Percentiles rank a stretch among this genome's conserved stretches.
Evolutionary conservation across 2,888 invertebrate species (phyloP).

Genomic region (Pristionchus japonicus): DNA sequence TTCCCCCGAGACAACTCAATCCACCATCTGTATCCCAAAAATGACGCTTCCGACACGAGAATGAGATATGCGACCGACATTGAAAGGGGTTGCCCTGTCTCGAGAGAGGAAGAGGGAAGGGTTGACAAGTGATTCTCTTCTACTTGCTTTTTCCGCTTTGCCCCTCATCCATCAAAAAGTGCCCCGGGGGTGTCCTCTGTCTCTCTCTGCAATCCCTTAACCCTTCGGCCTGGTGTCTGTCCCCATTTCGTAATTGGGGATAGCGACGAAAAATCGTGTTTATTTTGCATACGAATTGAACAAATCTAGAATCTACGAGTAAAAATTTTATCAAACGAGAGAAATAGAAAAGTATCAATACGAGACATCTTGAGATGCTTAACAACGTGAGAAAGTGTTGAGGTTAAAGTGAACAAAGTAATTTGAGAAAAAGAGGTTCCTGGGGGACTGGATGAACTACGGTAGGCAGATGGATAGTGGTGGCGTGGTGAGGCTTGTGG

Average conservation of each 20-base stretch:
- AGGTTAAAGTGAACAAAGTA: not conserved
- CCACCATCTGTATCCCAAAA: not conserved
- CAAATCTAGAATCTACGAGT: not conserved
- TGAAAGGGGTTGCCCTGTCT: conserved; percentile 1
- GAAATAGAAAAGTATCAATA: not conserved
- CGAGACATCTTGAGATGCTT: conserved; percentile 10
- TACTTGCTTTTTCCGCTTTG: not conserved
- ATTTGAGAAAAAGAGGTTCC: not conserved
- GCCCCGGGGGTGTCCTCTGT: conserved; percentile 15
- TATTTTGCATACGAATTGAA: not conserved
- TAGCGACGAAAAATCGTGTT: not conserved
- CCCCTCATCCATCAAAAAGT: conserved; percentile 15
- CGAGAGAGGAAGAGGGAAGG: not conserved
- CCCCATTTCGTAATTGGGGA: not conserved
- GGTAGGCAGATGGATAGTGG: not conserved
- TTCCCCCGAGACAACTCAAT: not conserved
- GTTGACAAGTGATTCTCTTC: conserved; percentile 4
- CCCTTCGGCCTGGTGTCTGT: not conserved
- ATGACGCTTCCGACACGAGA: not conserved
- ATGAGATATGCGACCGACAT: conserved; percentile 21
- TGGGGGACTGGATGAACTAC: not conserved
- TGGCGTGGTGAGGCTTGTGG: not conserved
- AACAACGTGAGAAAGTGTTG: conserved; percentile 5
- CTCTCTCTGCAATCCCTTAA: not conserved
- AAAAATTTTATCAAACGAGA: not conserved